Evolutionary conservation across 2,888 invertebrate species (phyloP).

Genomic region (Drosophila setosimentum): DNA sequence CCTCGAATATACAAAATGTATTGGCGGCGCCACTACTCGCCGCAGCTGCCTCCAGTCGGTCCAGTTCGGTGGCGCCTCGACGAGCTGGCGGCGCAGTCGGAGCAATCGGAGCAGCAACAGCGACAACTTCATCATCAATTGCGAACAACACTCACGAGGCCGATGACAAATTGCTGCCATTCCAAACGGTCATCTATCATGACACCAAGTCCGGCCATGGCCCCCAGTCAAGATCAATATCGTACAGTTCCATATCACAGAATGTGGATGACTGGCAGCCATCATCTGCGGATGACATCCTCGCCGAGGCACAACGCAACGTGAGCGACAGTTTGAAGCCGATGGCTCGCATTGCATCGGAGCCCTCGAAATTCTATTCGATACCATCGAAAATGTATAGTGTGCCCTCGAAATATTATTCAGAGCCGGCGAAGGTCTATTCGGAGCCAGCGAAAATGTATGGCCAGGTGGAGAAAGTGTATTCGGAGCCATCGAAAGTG

Average conservation of each 20-base stretch:
- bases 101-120: background rate
- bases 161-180: slow-evolving; percentile 85
- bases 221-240: slow-evolving; percentile 86
- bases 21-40: slow-evolving; percentile 85
- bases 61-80: slow-evolving; percentile 83
- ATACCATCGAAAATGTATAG: slow-evolving; percentile 86
- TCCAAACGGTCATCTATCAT: slow-evolving; percentile 86
- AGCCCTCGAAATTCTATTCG: slow-evolving; percentile 86
- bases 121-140: background rate
- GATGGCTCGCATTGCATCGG: slow-evolving; percentile 47
- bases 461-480: slow-evolving; percentile 86
- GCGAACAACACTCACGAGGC: slow-evolving; percentile 32
- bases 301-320: slow-evolving; percentile 83
- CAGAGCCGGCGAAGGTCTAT: slow-evolving; percentile 86
- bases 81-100: slow-evolving; percentile 27
- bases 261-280: slow-evolving; percentile 81
- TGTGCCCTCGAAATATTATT: slow-evolving; percentile 87
- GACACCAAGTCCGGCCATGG: slow-evolving; percentile 83
- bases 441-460: slow-evolving; percentile 87
- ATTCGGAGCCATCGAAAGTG: slow-evolving; percentile 86
- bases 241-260: slow-evolving; percentile 86
- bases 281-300: slow-evolving; percentile 64
- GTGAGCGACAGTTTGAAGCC: slow-evolving; percentile 82
- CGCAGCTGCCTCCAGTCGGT: slow-evolving; percentile 83
- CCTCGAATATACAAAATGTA: slow-evolving; percentile 83